Evolutionary conservation across 2,888 invertebrate species (phyloP), one percentile per base, ranked within the genome.

Genomic region (Hesperia comma): DNA sequence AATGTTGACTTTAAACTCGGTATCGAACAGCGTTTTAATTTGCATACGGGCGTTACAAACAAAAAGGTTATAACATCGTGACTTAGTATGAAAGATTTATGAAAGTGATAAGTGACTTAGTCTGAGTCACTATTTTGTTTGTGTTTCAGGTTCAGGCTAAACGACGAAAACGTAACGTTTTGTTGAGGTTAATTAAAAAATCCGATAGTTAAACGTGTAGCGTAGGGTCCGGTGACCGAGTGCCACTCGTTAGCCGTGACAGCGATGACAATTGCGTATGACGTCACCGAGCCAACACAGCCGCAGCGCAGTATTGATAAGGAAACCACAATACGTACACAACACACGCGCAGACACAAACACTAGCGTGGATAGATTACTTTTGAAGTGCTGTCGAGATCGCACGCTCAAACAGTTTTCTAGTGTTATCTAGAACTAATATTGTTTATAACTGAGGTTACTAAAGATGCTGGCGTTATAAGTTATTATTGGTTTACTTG

Each of bases 221-320:
- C 49, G 26, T 62, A 74, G 74, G 75, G 76, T 75, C 78, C 79
- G 80, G 82, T 83, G 84, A 83, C 83, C 81, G 81, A 85, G 80
- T 84, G 79, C 72, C 78, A 76, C 86, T 87, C 64, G 64, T 88
- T 89, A 88, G 85, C 90, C 89, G 79, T 89, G 90, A 87, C 87
- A 87, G 83, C 85, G 84, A 84, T 88, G 90, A 90, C 91, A 92
- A 91, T 90, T 85, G 79, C 71, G 80, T 74, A 79, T 92, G 91
- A 92, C 92, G 92, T 92, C 91, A 92, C 69, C 79, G 71, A 69
- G 76, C 74, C 77, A 49, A 80, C 75, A 76, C 77, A 71, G 70
- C 69, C 71, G 67, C 68, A 70, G 70, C 68, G 68, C 68, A 67
- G 74, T 79, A 74, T 74, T 79, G 83, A 84, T 85, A 86, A 84